Conservation (phyloP, 2,797 vertebrate species). For the Sebastes baramenuke region DNA sequence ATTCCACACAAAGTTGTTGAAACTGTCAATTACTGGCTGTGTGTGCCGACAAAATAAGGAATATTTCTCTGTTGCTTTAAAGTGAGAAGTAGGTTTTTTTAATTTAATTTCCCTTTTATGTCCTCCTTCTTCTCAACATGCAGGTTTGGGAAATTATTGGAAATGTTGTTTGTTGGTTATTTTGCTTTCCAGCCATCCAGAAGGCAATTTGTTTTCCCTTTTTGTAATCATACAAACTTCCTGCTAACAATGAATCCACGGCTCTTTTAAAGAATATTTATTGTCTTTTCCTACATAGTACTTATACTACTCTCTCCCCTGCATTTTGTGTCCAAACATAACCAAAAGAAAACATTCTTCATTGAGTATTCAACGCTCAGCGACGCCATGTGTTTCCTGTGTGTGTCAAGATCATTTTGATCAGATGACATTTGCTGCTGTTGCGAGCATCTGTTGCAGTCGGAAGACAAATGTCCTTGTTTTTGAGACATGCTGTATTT, state of each 20-base stretch:
- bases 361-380: conserved; percentile 53
- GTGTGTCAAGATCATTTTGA: conserved; percentile 59
- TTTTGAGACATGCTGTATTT: conserved; percentile 50
- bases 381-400: conserved; percentile 49
- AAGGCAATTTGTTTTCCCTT: background rate
- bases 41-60: background rate
- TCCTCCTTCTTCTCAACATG: background rate
- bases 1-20: conserved; percentile 26
- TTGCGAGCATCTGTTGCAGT: conserved; percentile 62
- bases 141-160: background rate
- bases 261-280: conserved; percentile 1
- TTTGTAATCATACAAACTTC: background rate
- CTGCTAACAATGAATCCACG: background rate
- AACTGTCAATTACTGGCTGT: conserved; percentile 22
- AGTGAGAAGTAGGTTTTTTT: background rate
- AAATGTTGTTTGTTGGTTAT: conserved; percentile 5
- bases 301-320: background rate
- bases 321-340: conserved; percentile 9
- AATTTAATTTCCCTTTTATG: background rate
- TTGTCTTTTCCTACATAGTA: background rate
- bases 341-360: conserved; percentile 26
- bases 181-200: background rate
- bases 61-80: conserved; percentile 9
- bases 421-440: conserved; percentile 65
- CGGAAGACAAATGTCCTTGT: conserved; percentile 60